phyloP scores from a whole-genome alignment of 2,797 vertebrate species.

The Heterohyrax brucei region DNA sequence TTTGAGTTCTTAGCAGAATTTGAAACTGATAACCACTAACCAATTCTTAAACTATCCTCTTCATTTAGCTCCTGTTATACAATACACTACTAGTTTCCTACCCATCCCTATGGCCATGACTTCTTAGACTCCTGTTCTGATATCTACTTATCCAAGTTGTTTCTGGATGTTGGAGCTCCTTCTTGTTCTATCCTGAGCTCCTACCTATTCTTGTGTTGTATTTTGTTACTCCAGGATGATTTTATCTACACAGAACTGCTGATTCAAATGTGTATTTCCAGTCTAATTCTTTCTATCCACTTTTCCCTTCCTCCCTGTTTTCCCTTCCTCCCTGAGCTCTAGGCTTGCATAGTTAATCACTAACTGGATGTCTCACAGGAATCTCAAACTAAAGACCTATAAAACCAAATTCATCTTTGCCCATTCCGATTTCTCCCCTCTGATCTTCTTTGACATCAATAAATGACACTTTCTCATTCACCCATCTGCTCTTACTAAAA shows the following conservation, averaged over 20 bases:
- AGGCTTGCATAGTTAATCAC: background rate
- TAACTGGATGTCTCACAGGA: background rate
- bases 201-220: background rate
- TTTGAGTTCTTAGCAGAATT: slow-evolving; percentile 31
- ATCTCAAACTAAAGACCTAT: slow-evolving; percentile 21
- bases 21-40: background rate
- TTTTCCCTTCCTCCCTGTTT: background rate
- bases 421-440: background rate
- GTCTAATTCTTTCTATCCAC: background rate
- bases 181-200: background rate
- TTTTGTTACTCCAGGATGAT: background rate
- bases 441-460: background rate
- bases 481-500: background rate
- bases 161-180: background rate
- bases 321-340: background rate
- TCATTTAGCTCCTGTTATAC: background rate
- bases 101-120: background rate
- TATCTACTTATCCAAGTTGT: background rate
- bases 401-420: slow-evolving; percentile 47
- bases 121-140: background rate
- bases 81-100: background rate
- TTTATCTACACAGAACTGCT: background rate
- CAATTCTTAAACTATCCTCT: background rate
- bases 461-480: background rate
- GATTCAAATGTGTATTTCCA: background rate